phyloP scores from a whole-genome alignment of 2,113 vertebrate genomes.

The Phaethon lepturus region DNA sequence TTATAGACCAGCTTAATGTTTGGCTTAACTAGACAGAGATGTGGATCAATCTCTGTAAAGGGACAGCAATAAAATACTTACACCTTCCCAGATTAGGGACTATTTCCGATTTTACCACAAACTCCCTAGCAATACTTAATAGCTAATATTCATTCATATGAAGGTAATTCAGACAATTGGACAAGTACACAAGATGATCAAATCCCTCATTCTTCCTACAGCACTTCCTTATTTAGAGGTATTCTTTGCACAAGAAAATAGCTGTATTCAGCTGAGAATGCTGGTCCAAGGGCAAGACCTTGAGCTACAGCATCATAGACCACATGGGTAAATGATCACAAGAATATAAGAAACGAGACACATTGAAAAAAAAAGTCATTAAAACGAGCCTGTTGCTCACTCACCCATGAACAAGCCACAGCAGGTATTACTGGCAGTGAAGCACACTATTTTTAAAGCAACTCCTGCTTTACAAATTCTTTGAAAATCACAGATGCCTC shows the following conservation, averaged over 20 bases:
- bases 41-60: neutral
- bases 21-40: neutral
- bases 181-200: neutral
- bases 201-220: neutral
- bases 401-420: neutral
- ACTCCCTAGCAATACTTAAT: neutral
- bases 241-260: neutral
- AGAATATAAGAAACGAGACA: neutral
- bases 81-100: neutral
- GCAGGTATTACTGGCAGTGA: neutral
- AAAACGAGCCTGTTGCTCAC: neutral
- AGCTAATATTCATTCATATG: neutral
- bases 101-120: neutral
- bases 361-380: neutral
- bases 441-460: neutral
- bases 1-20: neutral
- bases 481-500: neutral
- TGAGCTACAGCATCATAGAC: neutral
- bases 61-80: neutral
- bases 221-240: neutral
- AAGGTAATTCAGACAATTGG: neutral
- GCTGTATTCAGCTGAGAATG: neutral
- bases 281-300: neutral
- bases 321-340: neutral
- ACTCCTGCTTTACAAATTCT: neutral